Conservation (phyloP, 2,113 vertebrate genomes). For the Pelobates fuscus region DNA sequence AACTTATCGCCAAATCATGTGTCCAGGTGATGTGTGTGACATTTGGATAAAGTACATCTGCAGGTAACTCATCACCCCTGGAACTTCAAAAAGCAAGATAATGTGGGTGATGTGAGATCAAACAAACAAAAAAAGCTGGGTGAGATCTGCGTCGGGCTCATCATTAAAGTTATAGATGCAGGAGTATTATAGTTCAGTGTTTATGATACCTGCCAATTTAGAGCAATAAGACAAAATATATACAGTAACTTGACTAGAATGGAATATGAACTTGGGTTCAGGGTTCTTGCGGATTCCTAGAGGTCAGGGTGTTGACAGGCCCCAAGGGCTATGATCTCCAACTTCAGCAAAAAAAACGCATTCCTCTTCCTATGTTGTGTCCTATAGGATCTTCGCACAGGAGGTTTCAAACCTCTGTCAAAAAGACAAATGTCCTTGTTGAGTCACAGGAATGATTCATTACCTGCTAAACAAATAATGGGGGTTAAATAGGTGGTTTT, state of each 20-base stretch:
- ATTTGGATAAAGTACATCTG: constrained; percentile 45
- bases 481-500: constrained; percentile 40
- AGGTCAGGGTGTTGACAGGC: constrained; percentile 43
- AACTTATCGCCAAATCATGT: constrained; percentile 12
- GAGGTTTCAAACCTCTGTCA: constrained; percentile 45
- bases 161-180: constrained; percentile 9
- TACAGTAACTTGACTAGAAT: constrained; percentile 8
- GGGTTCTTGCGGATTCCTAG: neutral
- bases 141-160: constrained; percentile 5
- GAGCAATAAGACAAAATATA: constrained; percentile 27
- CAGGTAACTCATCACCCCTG: constrained; percentile 41
- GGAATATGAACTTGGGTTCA: constrained; percentile 45
- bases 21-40: constrained; percentile 35
- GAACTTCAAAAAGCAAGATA: constrained; percentile 39
- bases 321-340: constrained; percentile 24
- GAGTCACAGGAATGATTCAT: constrained; percentile 49
- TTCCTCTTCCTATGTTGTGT: constrained; percentile 28
- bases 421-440: constrained; percentile 43
- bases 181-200: constrained; percentile 5
- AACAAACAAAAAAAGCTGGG: neutral
- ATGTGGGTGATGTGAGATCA: constrained; percentile 43
- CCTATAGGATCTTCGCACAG: constrained; percentile 15
- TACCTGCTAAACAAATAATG: constrained; percentile 46
- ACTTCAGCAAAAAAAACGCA: constrained; percentile 29
- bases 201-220: constrained; percentile 19